A percentile compares a stretch with the other conserved stretches of the same genome.
phyloP scores from a whole-genome alignment of 2,113 vertebrate species.

The Cryptomyrus ogoouensis region DNA sequence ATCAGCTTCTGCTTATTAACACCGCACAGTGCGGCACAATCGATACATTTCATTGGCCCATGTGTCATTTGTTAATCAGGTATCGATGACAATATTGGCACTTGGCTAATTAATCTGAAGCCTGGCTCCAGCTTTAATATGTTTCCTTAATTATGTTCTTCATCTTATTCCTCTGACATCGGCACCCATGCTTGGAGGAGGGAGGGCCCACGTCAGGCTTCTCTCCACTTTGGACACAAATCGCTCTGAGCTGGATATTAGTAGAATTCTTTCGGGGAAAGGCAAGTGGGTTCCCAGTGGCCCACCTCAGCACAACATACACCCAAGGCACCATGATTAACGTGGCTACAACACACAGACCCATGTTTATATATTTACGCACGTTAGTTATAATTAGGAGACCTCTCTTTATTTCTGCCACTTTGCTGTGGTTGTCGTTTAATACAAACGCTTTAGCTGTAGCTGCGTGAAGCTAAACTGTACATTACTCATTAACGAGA shows the following conservation, averaged over 20 bases:
- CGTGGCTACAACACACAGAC: background rate
- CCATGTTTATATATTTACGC: conserved; percentile 53
- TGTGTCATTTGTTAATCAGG: conserved; percentile 99
- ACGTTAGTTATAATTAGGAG: conserved; percentile 83
- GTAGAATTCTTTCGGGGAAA: background rate
- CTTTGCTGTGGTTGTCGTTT: conserved; percentile 74
- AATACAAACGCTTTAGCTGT: conserved; percentile 79
- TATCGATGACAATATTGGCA: conserved; percentile 99
- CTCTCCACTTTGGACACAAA: background rate
- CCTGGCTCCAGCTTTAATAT: conserved; percentile 82
- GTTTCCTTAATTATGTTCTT: conserved; percentile 99
- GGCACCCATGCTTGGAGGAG: conserved; percentile 48
- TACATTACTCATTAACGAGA: conserved; percentile 84
- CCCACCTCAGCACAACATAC: background rate
- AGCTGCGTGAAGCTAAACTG: conserved; percentile 72
- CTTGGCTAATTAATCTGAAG: conserved; percentile 96
- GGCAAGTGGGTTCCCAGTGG: background rate
- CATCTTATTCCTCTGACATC: conserved; percentile 82
- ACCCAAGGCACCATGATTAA: background rate
- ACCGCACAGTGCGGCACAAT: conserved; percentile 81
- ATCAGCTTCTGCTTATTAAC: conserved; percentile 93
- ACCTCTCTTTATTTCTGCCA: conserved; percentile 70
- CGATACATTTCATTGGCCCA: conserved; percentile 95
- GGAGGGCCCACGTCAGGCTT: conserved; percentile 55
- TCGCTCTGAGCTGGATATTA: background rate